Evolutionary conservation across 2,113 vertebrate species (phyloP).

Genomic region (Ornithorhynchus anatinus): DNA sequence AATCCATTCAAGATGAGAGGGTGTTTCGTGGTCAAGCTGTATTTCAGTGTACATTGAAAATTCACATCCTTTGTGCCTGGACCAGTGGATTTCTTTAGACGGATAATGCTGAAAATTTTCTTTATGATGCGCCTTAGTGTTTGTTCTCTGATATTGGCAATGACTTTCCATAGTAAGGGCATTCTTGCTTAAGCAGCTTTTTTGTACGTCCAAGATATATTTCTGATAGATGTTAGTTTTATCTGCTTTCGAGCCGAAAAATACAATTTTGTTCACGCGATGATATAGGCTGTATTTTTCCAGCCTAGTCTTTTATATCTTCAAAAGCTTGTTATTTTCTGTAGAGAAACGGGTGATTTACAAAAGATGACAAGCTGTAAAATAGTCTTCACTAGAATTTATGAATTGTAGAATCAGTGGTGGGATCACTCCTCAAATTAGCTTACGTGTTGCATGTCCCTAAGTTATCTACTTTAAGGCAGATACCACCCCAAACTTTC

Average conservation of each 20-base stretch:
- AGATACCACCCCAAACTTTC: not conserved
- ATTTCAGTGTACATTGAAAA: too few relatives aligned
- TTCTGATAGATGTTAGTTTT: constrained; percentile 29
- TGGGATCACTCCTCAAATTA: constrained; percentile 27
- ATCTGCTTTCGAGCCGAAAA: constrained; percentile 30
- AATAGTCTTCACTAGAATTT: constrained; percentile 38
- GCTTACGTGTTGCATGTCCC: constrained; percentile 35
- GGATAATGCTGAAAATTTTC: too few relatives aligned
- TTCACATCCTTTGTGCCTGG: too few relatives aligned
- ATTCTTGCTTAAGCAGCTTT: not conserved
- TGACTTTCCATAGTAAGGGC: too few relatives aligned
- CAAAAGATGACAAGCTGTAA: constrained; percentile 39
- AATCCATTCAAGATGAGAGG: too few relatives aligned
- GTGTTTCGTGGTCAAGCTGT: too few relatives aligned
- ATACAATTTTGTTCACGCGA: constrained; percentile 10
- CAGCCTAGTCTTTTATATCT: constrained; percentile 1
- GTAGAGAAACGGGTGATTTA: constrained; percentile 33
- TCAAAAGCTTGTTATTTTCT: constrained; percentile 11
- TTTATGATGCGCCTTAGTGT: too few relatives aligned
- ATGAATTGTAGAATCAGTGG: constrained; percentile 32
- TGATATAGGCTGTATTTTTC: constrained; percentile 30
- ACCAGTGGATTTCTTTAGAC: too few relatives aligned
- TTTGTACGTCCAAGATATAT: constrained; percentile 7
- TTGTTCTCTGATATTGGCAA: too few relatives aligned
- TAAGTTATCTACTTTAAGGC: not conserved